Evolutionary conservation across 2,113 vertebrate genomes (phyloP).

Genomic region (Parotia lawesii): DNA sequence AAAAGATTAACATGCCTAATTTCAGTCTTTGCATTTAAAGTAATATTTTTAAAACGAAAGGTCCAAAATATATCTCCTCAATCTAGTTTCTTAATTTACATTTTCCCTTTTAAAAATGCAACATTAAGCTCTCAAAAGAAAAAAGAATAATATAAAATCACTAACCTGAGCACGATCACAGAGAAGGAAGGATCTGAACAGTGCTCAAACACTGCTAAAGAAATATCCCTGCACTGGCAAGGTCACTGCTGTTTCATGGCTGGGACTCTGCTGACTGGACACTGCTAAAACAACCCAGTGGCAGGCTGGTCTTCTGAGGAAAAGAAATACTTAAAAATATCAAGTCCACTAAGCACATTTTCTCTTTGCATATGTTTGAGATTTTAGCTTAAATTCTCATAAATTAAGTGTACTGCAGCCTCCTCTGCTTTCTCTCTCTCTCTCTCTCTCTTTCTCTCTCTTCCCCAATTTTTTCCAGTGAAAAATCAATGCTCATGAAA

Average conservation of each 20-base stretch:
- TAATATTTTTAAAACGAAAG: not conserved
- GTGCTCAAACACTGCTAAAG: not conserved
- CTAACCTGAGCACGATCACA: not conserved
- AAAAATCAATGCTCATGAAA: constrained; percentile 15
- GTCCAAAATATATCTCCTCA: not conserved
- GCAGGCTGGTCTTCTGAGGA: not conserved
- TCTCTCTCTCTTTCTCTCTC: not conserved
- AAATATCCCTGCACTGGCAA: not conserved
- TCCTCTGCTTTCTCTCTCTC: not conserved
- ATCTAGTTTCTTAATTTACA: not conserved
- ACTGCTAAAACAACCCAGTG: not conserved
- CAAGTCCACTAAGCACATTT: not conserved
- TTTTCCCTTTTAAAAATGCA: not conserved
- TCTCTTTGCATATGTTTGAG: not conserved
- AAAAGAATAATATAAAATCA: not conserved
- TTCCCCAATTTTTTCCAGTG: not conserved
- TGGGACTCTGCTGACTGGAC: not conserved
- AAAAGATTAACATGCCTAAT: not conserved
- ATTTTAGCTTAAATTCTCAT: not conserved
- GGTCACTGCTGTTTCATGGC: not conserved
- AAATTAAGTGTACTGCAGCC: not conserved
- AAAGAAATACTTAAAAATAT: not conserved
- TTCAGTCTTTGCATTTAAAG: not conserved
- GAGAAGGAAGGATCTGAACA: not conserved
- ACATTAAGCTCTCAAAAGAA: not conserved